phyloP scores from a whole-genome alignment of 2,888 invertebrate genomes.

The Patella caerulea region DNA sequence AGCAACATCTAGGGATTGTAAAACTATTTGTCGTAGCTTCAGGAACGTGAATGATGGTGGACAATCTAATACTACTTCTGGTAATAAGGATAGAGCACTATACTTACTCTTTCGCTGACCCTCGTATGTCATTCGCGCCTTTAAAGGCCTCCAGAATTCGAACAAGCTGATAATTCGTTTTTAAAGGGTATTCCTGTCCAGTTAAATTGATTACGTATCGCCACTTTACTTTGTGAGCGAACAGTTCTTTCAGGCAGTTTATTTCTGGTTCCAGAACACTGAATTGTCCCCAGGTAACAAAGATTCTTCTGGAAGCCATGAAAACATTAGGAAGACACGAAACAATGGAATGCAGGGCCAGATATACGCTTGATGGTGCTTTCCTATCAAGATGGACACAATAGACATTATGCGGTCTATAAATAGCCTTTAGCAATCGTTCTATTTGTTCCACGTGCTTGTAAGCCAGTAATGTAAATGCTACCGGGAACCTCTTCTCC shows the following conservation, averaged over 20 bases:
- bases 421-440: constrained; percentile 52
- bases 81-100: too few species aligned
- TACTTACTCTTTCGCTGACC: too few species aligned
- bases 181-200: constrained; percentile 65
- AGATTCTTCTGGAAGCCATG: constrained; percentile 41
- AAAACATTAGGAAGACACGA: constrained; percentile 56
- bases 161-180: constrained; percentile 64
- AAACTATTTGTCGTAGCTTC: too few species aligned
- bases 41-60: too few species aligned
- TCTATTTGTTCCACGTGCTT: constrained; percentile 50
- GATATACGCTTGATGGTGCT: constrained; percentile 28
- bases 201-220: constrained; percentile 67
- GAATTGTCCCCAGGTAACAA: constrained; percentile 60
- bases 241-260: constrained; percentile 53
- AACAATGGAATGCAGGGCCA: constrained; percentile 36
- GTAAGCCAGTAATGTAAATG: constrained; percentile 54
- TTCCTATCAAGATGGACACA: constrained; percentile 60
- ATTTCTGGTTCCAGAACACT: constrained; percentile 59
- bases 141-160: constrained; percentile 55
- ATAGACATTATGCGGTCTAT: constrained; percentile 60
- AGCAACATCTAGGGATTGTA: too few species aligned
- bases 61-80: too few species aligned
- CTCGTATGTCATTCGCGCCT: constrained; percentile 59
- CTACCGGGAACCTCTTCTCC: constrained; percentile 50
- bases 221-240: constrained; percentile 50